phyloP scores from a whole-genome alignment of 2,797 vertebrate species.

The Muscicapa striata region DNA sequence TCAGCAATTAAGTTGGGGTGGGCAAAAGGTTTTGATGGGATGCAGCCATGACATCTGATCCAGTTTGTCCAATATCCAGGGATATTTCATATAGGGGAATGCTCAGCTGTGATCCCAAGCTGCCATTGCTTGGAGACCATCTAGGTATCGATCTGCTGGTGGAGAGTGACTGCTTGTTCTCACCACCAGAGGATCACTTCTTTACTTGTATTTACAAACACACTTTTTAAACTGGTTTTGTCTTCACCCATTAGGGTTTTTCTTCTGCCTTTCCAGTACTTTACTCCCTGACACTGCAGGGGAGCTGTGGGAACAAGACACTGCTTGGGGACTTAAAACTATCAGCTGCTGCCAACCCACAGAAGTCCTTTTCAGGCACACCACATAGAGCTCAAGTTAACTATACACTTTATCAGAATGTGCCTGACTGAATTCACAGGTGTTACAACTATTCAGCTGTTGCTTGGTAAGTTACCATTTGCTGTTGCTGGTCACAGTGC shows the following conservation, averaged over 20 bases:
- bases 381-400: background rate
- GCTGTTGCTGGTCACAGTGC: background rate
- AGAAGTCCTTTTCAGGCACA: background rate
- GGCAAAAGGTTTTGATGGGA: background rate
- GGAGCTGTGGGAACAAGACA: background rate
- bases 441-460: background rate
- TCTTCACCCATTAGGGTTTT: background rate
- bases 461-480: background rate
- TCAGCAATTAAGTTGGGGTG: background rate
- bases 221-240: background rate
- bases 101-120: background rate
- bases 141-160: background rate
- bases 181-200: accelerated
- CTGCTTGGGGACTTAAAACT: background rate
- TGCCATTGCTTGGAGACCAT: background rate
- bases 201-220: background rate
- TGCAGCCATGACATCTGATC: background rate
- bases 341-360: background rate
- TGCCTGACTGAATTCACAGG: background rate
- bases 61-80: background rate
- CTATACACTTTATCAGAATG: background rate
- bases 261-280: background rate
- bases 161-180: background rate
- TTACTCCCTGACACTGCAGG: background rate
- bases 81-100: background rate